Evolutionary conservation across 2,113 vertebrate genomes (phyloP).

Genomic region (Sigmodon hispidus): DNA sequence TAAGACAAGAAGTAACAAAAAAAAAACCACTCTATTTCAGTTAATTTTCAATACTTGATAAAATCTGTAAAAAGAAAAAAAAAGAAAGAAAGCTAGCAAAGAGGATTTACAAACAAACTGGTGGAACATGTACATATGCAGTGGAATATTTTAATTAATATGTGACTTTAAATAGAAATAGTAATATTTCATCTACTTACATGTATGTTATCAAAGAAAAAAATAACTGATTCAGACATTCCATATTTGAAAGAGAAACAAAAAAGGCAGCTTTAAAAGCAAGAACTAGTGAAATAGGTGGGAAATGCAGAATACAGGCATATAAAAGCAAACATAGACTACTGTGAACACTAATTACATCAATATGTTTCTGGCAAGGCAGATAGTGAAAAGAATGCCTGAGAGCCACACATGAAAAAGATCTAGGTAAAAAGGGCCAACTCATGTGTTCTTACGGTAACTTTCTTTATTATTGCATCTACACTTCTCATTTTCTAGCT

Average conservation of each 20-base stretch:
- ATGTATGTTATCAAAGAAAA: background rate
- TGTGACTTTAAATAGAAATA: background rate
- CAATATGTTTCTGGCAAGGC: background rate
- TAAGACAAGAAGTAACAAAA: background rate
- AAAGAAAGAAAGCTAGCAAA: background rate
- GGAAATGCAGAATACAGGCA: background rate
- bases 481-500: too few species aligned
- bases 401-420: too few species aligned
- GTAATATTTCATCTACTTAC: background rate
- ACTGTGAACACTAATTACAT: background rate
- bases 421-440: too few species aligned
- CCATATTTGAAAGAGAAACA: background rate
- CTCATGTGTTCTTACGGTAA: too few species aligned
- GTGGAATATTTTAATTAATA: background rate
- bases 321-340: background rate
- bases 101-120: background rate
- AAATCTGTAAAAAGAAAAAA: background rate
- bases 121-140: background rate
- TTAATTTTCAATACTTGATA: background rate
- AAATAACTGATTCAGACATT: background rate
- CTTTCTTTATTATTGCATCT: too few species aligned
- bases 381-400: too few species aligned
- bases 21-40: background rate
- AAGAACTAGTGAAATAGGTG: background rate
- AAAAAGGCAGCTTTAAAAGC: background rate